Percentiles rank a stretch among this genome's conserved stretches.
Conservation (phyloP, 2,113 vertebrate species). For the Gobiocypris rarus region DNA sequence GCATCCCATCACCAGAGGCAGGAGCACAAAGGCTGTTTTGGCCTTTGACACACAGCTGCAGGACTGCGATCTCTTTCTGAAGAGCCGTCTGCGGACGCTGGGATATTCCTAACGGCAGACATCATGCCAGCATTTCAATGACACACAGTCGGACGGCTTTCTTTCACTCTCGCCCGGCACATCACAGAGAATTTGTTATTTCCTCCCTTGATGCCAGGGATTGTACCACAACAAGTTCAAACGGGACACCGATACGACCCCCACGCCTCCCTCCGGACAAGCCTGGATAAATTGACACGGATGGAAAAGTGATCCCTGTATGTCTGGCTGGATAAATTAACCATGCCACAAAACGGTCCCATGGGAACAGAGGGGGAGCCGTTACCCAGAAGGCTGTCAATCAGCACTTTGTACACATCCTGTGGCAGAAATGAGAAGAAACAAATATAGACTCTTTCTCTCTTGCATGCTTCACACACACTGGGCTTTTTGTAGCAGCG, state of each 20-base stretch:
- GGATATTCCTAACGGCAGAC: slow-evolving; percentile 39
- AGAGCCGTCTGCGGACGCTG: slow-evolving; percentile 10
- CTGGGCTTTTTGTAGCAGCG: neutral
- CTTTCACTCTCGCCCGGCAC: slow-evolving; percentile 3
- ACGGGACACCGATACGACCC: slow-evolving; percentile 12
- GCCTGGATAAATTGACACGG: slow-evolving; percentile 30
- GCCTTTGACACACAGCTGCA: slow-evolving; percentile 29
- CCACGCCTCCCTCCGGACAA: slow-evolving; percentile 15
- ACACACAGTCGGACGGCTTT: neutral
- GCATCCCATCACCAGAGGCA: slow-evolving; percentile 40
- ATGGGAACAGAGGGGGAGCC: slow-evolving; percentile 28
- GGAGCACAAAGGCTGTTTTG: slow-evolving; percentile 18
- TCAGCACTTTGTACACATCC: slow-evolving; percentile 11
- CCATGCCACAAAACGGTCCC: slow-evolving; percentile 34
- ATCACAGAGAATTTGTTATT: slow-evolving; percentile 37
- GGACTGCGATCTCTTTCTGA: slow-evolving; percentile 12
- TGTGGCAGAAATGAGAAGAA: slow-evolving; percentile 10
- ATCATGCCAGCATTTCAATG: slow-evolving; percentile 37
- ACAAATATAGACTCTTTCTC: slow-evolving; percentile 18
- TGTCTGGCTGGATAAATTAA: slow-evolving; percentile 31
- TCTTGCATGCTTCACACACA: neutral
- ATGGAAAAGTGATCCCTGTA: slow-evolving; percentile 7
- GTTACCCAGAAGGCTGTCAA: slow-evolving; percentile 51
- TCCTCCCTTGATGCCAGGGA: slow-evolving; percentile 34
- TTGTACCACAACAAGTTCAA: slow-evolving; percentile 26